These are phyloP conservation scores for Arrhamphus sclerolepis DNA, from an alignment of 2,797 vertebrate genomes.

Conservation along the genomic window DNA sequence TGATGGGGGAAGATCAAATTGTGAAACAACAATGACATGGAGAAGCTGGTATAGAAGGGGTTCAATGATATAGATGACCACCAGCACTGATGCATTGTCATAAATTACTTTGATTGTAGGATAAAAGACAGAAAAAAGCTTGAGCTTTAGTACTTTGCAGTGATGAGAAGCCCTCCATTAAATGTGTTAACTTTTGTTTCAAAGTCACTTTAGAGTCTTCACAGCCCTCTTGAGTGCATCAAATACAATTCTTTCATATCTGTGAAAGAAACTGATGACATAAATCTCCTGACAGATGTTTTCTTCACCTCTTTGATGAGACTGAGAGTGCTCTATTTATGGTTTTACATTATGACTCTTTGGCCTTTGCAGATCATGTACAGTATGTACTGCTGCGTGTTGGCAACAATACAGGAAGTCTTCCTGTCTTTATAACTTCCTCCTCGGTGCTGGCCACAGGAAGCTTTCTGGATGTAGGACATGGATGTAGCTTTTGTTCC, in stretches of 20 bases:
- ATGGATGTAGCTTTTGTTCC: conserved; percentile 63
- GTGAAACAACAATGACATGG: too few species aligned
- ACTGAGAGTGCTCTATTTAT: conserved; percentile 32
- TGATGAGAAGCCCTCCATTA: background rate
- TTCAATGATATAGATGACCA: too few species aligned
- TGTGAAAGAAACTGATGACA: conserved; percentile 2
- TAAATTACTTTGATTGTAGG: too few species aligned
- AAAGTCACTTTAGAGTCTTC: background rate
- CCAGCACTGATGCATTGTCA: too few species aligned
- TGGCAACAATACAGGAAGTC: conserved; percentile 81
- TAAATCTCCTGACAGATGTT: conserved; percentile 10
- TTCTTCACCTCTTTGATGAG: conserved; percentile 4
- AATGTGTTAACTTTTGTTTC: background rate
- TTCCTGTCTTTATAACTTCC: conserved; percentile 84
- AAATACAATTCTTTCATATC: conserved; percentile 14
- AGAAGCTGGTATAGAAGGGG: too few species aligned
- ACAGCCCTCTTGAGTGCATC: background rate
- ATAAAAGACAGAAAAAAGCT: too few species aligned
- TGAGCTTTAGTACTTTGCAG: too few species aligned
- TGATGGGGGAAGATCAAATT: too few species aligned
- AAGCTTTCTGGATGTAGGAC: conserved; percentile 61
- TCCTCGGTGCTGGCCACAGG: conserved; percentile 63
- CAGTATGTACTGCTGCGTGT: conserved; percentile 22
- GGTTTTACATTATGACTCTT: conserved; percentile 26
- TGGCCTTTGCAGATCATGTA: conserved; percentile 14